Percentiles rank a stretch among this genome's conserved stretches.
Conservation (phyloP, 1,140 invertebrate species). For the Nasonia vitripennis region DNA sequence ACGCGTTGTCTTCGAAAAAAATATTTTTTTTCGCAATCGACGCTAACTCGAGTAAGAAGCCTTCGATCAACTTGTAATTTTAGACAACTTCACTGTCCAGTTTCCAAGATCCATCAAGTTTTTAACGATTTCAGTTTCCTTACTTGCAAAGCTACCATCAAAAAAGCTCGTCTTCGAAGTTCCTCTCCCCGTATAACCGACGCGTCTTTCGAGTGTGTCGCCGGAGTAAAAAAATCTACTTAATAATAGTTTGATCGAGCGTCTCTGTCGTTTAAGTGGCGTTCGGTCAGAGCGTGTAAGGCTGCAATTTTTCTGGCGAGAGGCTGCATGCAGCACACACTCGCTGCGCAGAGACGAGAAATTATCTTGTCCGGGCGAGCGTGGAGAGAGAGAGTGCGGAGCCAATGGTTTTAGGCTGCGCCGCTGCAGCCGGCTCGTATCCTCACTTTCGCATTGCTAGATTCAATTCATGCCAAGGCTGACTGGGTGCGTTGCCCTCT, state of each 20-base stretch:
- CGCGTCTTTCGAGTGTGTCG: neutral
- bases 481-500: conserved; percentile 76
- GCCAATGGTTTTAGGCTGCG: conserved; percentile 57
- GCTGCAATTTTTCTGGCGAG: conserved; percentile 39
- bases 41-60: too few relatives aligned
- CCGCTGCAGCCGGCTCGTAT: conserved; percentile 61
- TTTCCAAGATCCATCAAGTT: too few relatives aligned
- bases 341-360: neutral
- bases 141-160: too few relatives aligned
- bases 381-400: conserved; percentile 20
- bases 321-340: neutral
- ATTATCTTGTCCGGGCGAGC: conserved; percentile 42
- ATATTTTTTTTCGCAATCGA: too few relatives aligned
- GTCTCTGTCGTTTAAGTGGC: conserved; percentile 23
- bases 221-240: neutral
- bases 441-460: conserved; percentile 76
- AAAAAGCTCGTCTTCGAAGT: too few relatives aligned
- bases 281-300: neutral
- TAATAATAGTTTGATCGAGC: conserved; percentile 25
- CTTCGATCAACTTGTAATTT: too few relatives aligned
- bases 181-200: too few relatives aligned
- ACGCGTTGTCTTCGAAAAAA: too few relatives aligned
- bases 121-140: too few relatives aligned
- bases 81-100: too few relatives aligned
- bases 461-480: conserved; percentile 77